A percentile compares a stretch with the other conserved stretches of the same genome.
phyloP scores from a whole-genome alignment of 1,140 invertebrate genomes.

The Nomia melanderi region DNA sequence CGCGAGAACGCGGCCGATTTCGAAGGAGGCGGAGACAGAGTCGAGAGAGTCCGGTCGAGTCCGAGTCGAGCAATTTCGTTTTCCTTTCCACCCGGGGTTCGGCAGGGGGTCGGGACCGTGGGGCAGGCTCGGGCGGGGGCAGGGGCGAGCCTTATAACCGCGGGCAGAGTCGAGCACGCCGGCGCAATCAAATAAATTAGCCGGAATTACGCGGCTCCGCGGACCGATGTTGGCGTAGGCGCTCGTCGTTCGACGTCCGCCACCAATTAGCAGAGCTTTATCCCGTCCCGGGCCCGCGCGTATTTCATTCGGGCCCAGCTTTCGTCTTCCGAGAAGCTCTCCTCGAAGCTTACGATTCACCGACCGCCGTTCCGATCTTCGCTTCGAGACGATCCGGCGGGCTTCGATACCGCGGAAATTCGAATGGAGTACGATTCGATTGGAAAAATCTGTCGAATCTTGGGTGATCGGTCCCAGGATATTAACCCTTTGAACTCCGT shows the following conservation, averaged over 20 bases:
- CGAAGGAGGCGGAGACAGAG: constrained; percentile 7
- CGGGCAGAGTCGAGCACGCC: constrained; percentile 58
- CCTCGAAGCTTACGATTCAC: constrained; percentile 4
- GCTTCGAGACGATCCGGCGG: too few species aligned
- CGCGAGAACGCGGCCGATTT: constrained; percentile 26
- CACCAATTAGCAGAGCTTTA: constrained; percentile 70
- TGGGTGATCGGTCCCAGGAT: too few species aligned
- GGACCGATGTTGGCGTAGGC: constrained; percentile 50
- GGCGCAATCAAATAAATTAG: constrained; percentile 74
- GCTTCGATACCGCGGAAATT: too few species aligned
- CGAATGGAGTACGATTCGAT: too few species aligned
- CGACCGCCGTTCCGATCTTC: too few species aligned
- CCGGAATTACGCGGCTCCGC: constrained; percentile 68
- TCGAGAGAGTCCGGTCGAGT: too few species aligned
- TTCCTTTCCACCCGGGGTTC: background rate
- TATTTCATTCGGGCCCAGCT: constrained; percentile 50
- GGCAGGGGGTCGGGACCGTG: background rate
- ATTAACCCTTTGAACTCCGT: too few species aligned
- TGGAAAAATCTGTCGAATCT: too few species aligned
- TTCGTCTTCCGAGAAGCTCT: constrained; percentile 50
- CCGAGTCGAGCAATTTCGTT: constrained; percentile 18
- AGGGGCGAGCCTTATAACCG: constrained; percentile 68
- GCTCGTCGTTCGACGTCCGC: constrained; percentile 57
- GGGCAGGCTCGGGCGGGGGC: constrained; percentile 6
- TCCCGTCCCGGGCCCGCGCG: constrained; percentile 35